Conservation (phyloP, 2,113 vertebrate genomes). For the Xerus inauris region DNA sequence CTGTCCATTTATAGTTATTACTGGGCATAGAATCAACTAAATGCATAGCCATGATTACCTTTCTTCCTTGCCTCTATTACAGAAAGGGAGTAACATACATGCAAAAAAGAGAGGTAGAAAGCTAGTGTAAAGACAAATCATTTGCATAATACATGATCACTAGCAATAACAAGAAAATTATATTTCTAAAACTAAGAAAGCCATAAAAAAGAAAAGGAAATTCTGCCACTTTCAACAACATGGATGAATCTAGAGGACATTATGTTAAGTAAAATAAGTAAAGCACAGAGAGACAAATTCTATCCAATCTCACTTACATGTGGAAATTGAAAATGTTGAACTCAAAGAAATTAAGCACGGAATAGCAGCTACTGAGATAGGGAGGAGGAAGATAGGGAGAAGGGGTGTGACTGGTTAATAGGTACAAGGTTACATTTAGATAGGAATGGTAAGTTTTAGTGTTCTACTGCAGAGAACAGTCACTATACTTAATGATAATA, state of each 20-base stretch:
- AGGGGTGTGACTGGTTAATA: not conserved
- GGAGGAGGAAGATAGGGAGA: not conserved
- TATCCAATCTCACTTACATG: not conserved
- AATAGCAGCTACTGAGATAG: not conserved
- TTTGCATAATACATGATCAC: not conserved
- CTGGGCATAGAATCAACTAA: not conserved
- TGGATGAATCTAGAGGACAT: not conserved
- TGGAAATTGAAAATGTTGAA: not conserved
- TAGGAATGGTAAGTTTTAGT: not conserved
- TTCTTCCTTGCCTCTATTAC: not conserved
- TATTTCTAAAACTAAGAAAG: slow-evolving; percentile 26
- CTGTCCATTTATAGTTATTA: not conserved
- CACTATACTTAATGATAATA: not conserved
- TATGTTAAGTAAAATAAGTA: not conserved
- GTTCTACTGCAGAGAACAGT: not conserved
- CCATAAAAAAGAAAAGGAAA: not conserved
- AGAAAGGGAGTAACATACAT: not conserved
- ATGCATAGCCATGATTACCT: not conserved
- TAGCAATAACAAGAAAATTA: not conserved
- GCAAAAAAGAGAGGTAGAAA: not conserved
- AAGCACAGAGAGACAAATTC: not conserved
- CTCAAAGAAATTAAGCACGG: not conserved
- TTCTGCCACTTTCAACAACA: not conserved
- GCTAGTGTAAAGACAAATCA: not conserved
- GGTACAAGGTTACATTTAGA: not conserved